A percentile compares a stretch with the other conserved stretches of the same genome.
These are phyloP conservation scores for Epinephelus cyanopodus DNA, from an alignment of 2,113 vertebrate genomes.

Conservation along the genomic window DNA sequence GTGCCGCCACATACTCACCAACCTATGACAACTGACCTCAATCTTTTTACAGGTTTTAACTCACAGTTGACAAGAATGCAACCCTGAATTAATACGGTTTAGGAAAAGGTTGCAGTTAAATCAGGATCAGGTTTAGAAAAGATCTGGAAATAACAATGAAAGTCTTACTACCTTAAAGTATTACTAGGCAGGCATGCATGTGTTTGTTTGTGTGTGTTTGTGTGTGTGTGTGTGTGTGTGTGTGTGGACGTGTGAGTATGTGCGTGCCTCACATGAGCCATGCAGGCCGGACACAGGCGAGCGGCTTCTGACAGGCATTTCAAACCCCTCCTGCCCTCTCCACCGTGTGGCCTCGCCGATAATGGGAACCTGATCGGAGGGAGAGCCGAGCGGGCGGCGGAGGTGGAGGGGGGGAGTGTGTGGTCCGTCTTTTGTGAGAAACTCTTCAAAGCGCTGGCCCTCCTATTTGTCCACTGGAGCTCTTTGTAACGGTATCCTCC, in stretches of 20 bases:
- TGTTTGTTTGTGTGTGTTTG: not conserved
- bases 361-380: constrained; percentile 71
- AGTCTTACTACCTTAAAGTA: not conserved
- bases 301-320: constrained; percentile 68
- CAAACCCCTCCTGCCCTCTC: constrained; percentile 66
- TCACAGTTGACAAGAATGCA: no score
- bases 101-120: not conserved
- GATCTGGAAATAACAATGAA: not conserved
- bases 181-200: not conserved
- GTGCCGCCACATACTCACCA: no score
- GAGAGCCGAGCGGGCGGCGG: constrained; percentile 39
- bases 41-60: no score
- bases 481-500: constrained; percentile 81
- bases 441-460: constrained; percentile 74
- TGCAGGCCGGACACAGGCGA: constrained; percentile 56
- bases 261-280: constrained; percentile 4
- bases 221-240: not conserved
- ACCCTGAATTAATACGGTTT: no score
- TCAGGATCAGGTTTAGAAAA: not conserved
- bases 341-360: constrained; percentile 52
- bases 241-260: not conserved
- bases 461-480: constrained; percentile 70
- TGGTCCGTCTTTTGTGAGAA: constrained; percentile 73
- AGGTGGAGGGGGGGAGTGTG: constrained; percentile 18
- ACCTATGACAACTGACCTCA: no score